Base-by-base conservation (phyloP, 2,888 invertebrate genomes). In the Hyposoter didymator region DNA sequence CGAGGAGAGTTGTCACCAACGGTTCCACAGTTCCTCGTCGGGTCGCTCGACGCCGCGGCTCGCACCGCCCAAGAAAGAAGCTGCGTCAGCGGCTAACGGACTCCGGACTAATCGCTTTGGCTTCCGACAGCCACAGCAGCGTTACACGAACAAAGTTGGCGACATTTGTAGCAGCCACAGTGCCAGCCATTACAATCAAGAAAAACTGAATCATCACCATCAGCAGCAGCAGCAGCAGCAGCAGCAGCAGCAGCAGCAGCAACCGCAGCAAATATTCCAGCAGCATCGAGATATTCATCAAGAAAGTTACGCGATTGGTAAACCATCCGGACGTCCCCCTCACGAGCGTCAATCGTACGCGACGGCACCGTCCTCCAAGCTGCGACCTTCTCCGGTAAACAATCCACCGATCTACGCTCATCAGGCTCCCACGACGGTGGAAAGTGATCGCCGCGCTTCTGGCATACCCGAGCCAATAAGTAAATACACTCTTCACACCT, bases 71-170 rank as follows among this genome's bases (percentile, higher is more conserved):
- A 96, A 96, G 89, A 96, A 96, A 92, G 96, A 96, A 91, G 94
- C 95, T 2, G 96, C 96, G 90, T 94, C 95, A 5, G 95, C 94
- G 67, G 96, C 96, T 0, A 94, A 95, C 82, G 93, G 94, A 0
- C 91, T 95, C n/a, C 95, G 96, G 85, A 95, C 96, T 49, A 97
- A 96, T 94, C 96, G 97, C 92, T 97, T 97, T 94, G 97, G 97
- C 90, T 97, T 97, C 94, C 95, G 97, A 90, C 96, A 96, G 92
- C 92, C 94, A 5, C 95, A 95, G 90, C 93, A 95, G n/a, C 95
- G 95, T 87, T 95, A 96, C 92, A 95, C 96, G 82, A 96, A 96
- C 91, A 96, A 95, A 94, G 96, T 96, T 76, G 95, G 95, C 59
- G 96, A 97, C 93, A 94, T 96, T 88, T 95, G 89, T 92, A 94